phyloP scores from a whole-genome alignment of 2,888 invertebrate genomes.

The Acronicta leporina region DNA sequence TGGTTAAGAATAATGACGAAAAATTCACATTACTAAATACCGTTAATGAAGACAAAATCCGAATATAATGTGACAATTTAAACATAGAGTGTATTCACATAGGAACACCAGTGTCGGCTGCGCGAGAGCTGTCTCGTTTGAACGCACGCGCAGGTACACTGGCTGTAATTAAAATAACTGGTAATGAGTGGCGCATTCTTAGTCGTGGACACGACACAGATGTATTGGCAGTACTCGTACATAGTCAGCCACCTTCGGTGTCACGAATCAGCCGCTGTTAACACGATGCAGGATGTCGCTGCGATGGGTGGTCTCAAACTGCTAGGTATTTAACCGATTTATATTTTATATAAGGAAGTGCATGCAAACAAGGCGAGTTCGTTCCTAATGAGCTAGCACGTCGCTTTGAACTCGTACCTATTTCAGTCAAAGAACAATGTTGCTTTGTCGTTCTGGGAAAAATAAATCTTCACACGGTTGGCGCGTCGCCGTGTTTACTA shows the following conservation, averaged over 20 bases:
- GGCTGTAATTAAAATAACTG: conserved; percentile 77
- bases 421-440: conserved; percentile 80
- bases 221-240: conserved; percentile 58
- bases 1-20: conserved; percentile 24
- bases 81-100: conserved; percentile 53
- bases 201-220: conserved; percentile 68
- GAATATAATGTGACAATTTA: conserved; percentile 49
- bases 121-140: conserved; percentile 49
- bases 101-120: conserved; percentile 41
- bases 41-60: conserved; percentile 49
- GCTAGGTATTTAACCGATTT: conserved; percentile 29
- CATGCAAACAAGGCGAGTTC: conserved; percentile 65
- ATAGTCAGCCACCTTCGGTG: conserved; percentile 40
- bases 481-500: conserved; percentile 74
- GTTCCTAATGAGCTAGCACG: conserved; percentile 75
- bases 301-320: conserved; percentile 45
- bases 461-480: conserved; percentile 77
- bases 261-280: conserved; percentile 49
- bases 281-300: conserved; percentile 30
- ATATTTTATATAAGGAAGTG: conserved; percentile 55
- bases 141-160: conserved; percentile 51
- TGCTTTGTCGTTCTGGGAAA: conserved; percentile 82
- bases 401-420: conserved; percentile 79
- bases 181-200: conserved; percentile 76
- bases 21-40: conserved; percentile 45